Evolutionary conservation across 1,140 invertebrate genomes (phyloP), one percentile per base, ranked within the genome.

Genomic region (Saccostrea glomerata): DNA sequence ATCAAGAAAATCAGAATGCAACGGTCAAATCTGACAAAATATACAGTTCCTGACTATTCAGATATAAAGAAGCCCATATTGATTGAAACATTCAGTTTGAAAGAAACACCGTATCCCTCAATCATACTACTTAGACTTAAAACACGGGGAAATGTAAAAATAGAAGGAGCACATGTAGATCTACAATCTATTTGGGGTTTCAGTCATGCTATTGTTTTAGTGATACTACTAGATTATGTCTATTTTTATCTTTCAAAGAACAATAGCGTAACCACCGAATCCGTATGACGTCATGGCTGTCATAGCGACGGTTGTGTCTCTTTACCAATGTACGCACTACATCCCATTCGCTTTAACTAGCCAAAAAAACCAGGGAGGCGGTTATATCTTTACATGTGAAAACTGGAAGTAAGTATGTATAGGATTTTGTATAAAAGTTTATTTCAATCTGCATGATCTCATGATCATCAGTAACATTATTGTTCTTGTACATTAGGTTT

Each of bases 241-340:
- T 77, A 30, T 25, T 63, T 63, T 36, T 40, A 25, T 30, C 58
- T n/a, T 20, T 20, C 58, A n/a, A 17, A 63, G 58, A 77, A 77
- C 70, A 77, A 73, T 73, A 36, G 70, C 70, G 25, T 77, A 30
- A 36, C 70, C 70, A 30, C 25, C 70, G 70, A 30, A 30, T 77
- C 25, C 70, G 70, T 30, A 30, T 77, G 70, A 77, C 70, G 70
- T 77, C 70, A 77, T 77, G 25, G 25, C 25, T 77, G 23, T 77
- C 23, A 77, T 77, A 13, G 70, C 70, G 25, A 77, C 25, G 25
- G 11, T 77, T 77, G 66, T n/a, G 70, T 30, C 70, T 77, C 70
- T 15, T 17, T 20, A 20, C 58, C 20, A n/a, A 63, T 6, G 58
- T 63, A n/a, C 58, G 17, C 17, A 17, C 58, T 63, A 6, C n/a